Base-by-base conservation (phyloP, 1,140 invertebrate genomes). In the Drosophila melanogaster region DNA sequence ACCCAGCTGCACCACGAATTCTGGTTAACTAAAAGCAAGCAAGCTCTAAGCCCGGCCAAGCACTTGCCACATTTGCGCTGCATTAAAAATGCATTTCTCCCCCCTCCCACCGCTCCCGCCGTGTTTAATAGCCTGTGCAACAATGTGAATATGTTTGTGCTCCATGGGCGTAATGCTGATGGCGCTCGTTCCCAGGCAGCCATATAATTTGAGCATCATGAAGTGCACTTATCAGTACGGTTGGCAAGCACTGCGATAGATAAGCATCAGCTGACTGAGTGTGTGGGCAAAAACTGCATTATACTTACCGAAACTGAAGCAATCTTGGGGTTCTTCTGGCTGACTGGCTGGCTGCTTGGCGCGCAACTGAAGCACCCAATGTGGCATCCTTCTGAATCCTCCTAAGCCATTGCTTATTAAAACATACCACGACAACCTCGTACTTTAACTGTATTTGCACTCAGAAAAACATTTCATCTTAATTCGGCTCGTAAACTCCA, bases 191-290 rank as follows among this genome's bases (percentile, higher is more conserved):
- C 60, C 43, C 41, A 46, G 51, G 57, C 80, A 74, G 60, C 83
- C 83, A 87, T 86, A 86, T 86, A 86, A 86, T 86, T 86, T 87
- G 79, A 86, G 74, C 83, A 83, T 86, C 78, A 86, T 86, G 79
- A 76, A 83, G 81, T 87, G 81, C 81, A 86, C 81, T 86, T 86
- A 86, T 86, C 83, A 86, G 75, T 51, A 60, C 54, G 69, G 61
- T 87, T 79, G 70, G 64, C 81, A 86, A 86, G 74, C 78, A 79
- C 58, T 81, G 66, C 79, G 37, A 67, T 79, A 87, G 83, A 86
- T 86, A 89, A 79, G 77, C 84, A 86, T 89, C 81, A 85, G 75
- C 71, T 75, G 80, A 74, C 70, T 69, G 65, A 37, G 22, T 38
- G 59, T 50, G 26, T 41, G 40, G 65, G 33, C 37, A 43, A 60